A percentile compares a stretch with the other conserved stretches of the same genome.
phyloP scores from a whole-genome alignment of 2,797 vertebrate genomes.

The Ptychadena robeensis region DNA sequence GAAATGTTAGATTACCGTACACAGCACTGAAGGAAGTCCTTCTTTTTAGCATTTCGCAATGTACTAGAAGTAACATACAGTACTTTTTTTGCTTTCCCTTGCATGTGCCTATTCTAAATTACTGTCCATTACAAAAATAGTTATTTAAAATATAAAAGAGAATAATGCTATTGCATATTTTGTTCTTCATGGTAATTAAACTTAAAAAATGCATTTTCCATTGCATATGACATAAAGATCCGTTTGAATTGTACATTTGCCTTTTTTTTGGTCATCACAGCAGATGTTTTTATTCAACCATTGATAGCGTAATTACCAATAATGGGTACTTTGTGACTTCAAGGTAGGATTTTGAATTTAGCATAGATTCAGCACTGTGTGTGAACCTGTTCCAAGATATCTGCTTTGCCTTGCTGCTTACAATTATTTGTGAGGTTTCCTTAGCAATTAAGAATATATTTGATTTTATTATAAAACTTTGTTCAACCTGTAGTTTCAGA shows the following conservation, averaged over 20 bases:
- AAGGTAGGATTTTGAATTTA: neutral
- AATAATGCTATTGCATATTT: neutral
- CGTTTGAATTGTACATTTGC: neutral
- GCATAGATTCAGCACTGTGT: neutral
- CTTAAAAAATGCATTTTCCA: neutral
- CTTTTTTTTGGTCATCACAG: neutral
- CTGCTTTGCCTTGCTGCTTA: neutral
- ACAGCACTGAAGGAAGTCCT: conserved; percentile 29
- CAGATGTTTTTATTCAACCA: neutral
- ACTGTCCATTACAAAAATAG: neutral
- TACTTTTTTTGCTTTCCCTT: neutral
- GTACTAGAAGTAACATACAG: conserved; percentile 18
- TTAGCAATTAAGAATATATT: neutral
- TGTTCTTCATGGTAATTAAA: neutral
- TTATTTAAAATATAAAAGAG: neutral
- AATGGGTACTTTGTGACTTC: neutral
- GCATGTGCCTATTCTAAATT: neutral
- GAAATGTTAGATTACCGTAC: conserved; percentile 49
- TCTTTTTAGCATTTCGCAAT: conserved; percentile 29
- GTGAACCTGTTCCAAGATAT: neutral
- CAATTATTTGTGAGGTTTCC: neutral
- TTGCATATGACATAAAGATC: neutral
- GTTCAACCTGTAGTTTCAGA: neutral
- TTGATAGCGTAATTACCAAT: neutral
- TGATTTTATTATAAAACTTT: neutral